Conservation (phyloP, 2,888 invertebrate species). For the Drosophila nigricruria region DNA sequence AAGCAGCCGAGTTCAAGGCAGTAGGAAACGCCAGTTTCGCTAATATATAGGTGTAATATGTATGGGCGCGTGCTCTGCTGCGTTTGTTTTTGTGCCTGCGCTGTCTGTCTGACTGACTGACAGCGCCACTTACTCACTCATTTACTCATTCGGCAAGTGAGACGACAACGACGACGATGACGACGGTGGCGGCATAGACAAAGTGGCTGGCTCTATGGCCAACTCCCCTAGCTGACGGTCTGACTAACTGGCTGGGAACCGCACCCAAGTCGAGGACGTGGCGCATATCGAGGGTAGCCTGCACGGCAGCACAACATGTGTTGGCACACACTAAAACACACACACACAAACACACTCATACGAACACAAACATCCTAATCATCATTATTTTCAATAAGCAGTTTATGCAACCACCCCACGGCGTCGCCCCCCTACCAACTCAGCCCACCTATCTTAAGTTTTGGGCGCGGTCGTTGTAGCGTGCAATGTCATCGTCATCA, state of each 20-base stretch:
- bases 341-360: conserved; percentile 12
- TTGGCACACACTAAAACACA: conserved; percentile 19
- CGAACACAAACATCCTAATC: conserved; percentile 17
- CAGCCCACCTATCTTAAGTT: conserved; percentile 1
- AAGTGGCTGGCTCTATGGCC: conserved; percentile 47
- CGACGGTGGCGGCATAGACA: conserved; percentile 42
- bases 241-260: conserved; percentile 21
- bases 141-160: conserved; percentile 14
- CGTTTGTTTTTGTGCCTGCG: conserved; percentile 14
- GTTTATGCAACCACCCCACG: conserved; percentile 23
- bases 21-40: conserved; percentile 44
- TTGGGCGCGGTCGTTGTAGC: conserved; percentile 50
- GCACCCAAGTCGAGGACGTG: conserved; percentile 43
- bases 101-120: conserved; percentile 28
- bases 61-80: conserved; percentile 34
- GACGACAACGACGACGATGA: conserved; percentile 2
- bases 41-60: conserved; percentile 44
- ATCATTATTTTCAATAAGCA: conserved; percentile 48
- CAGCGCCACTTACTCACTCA: conserved; percentile 62
- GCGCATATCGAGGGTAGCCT: conserved; percentile 22
- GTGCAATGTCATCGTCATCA: conserved; percentile 55
- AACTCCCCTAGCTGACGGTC: conserved; percentile 25
- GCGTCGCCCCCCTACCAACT: background rate
- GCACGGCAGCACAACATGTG: conserved; percentile 49
- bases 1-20: background rate